Evolutionary conservation across 2,797 vertebrate species (phyloP).

Genomic region (Margarornis squamiger): DNA sequence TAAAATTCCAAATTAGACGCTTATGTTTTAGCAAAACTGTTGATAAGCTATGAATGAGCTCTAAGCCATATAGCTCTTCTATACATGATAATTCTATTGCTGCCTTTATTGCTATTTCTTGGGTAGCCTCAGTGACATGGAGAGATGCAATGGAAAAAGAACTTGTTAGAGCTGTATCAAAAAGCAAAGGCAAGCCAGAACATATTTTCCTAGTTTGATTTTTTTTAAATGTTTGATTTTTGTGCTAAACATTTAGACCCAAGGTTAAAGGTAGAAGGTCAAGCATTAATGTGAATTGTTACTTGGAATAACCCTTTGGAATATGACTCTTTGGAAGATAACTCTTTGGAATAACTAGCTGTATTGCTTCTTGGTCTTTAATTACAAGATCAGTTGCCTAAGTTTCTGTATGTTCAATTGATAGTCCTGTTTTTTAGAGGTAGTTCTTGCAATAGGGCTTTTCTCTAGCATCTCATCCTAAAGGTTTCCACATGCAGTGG

Average conservation of each 20-base stretch:
- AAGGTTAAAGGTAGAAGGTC: neutral
- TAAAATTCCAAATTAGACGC: neutral
- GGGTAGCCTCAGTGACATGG: neutral
- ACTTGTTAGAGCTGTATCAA: neutral
- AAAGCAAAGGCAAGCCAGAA: neutral
- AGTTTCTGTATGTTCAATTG: neutral
- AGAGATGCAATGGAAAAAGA: neutral
- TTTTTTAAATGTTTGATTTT: neutral
- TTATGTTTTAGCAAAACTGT: neutral
- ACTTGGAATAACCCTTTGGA: neutral
- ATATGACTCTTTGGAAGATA: neutral
- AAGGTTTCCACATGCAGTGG: neutral
- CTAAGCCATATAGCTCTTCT: neutral
- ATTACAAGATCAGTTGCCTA: neutral
- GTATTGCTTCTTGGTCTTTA: neutral
- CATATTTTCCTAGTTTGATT: neutral
- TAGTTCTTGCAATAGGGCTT: neutral
- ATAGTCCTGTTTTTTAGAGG: neutral
- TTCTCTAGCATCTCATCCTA: neutral
- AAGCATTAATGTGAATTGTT: neutral
- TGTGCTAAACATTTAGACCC: neutral
- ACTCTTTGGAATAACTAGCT: neutral
- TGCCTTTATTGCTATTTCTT: neutral
- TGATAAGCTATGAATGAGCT: neutral
- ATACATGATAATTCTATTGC: neutral